Percentiles rank a stretch among this genome's conserved stretches.
Conservation (phyloP, 2,797 vertebrate genomes). For the Notamacropus eugenii region DNA sequence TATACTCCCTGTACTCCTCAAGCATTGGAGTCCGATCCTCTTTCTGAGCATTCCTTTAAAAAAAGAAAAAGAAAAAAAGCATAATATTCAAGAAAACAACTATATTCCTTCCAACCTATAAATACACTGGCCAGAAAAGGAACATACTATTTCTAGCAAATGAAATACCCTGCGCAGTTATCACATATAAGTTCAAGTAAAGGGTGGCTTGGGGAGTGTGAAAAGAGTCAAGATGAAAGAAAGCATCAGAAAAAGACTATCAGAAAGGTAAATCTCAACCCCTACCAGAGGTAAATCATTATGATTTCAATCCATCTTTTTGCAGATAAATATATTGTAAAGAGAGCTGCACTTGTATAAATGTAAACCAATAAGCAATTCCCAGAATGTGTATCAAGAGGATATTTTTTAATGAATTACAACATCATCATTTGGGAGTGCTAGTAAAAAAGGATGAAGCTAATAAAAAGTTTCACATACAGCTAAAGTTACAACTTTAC, state of each 20-base stretch:
- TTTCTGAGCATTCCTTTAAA: slow-evolving; percentile 93
- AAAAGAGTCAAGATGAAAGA: background rate
- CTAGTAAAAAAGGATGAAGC: background rate
- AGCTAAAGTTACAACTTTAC: background rate
- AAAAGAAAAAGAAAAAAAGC: slow-evolving; percentile 56
- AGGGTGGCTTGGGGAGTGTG: background rate
- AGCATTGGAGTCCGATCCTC: slow-evolving; percentile 95
- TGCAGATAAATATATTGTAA: slow-evolving; percentile 32
- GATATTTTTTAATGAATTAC: background rate
- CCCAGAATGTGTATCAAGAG: background rate
- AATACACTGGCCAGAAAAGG: background rate
- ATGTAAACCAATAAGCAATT: background rate
- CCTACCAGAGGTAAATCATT: slow-evolving; percentile 28
- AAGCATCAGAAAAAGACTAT: background rate
- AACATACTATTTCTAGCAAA: slow-evolving; percentile 23
- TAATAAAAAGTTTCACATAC: background rate
- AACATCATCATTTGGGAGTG: background rate
- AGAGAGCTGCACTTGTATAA: slow-evolving; percentile 22
- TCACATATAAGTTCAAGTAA: slow-evolving; percentile 50
- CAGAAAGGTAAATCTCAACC: background rate
- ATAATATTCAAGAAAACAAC: slow-evolving; percentile 42
- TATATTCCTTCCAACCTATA: background rate
- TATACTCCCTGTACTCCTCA: slow-evolving; percentile 97
- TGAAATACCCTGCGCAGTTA: slow-evolving; percentile 39
- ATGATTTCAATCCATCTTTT: slow-evolving; percentile 23